phyloP scores from a whole-genome alignment of 1,140 invertebrate species.

The Hypsibius dujardini region DNA sequence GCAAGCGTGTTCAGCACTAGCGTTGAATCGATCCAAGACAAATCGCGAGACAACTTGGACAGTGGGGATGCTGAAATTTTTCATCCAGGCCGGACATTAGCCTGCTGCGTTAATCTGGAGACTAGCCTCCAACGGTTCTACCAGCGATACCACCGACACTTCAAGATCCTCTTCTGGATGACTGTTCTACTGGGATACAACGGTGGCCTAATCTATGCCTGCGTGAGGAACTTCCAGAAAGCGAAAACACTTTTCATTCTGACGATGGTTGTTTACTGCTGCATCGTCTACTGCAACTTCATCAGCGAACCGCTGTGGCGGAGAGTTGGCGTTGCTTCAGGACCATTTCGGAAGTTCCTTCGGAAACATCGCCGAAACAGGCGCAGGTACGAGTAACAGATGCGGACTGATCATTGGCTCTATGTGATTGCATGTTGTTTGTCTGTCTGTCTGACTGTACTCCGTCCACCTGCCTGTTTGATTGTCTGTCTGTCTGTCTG shows the following conservation, averaged over 20 bases:
- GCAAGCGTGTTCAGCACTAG: too few species aligned
- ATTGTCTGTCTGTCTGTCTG: too few species aligned
- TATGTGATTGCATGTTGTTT: too few species aligned
- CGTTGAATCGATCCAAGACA: too few species aligned
- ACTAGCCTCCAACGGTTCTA: too few species aligned
- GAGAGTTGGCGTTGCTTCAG: not conserved
- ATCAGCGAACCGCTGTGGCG: not conserved
- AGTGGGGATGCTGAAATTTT: too few species aligned
- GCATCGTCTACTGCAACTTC: conserved; percentile 1
- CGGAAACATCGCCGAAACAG: not conserved
- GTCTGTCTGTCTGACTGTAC: too few species aligned
- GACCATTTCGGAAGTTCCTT: not conserved
- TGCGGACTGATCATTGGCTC: too few species aligned
- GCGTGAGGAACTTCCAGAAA: not conserved
- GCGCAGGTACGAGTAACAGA: not conserved
- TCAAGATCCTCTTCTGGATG: not conserved
- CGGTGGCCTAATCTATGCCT: not conserved
- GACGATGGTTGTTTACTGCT: not conserved
- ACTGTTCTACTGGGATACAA: not conserved
- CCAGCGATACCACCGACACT: not conserved
- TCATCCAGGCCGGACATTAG: too few species aligned
- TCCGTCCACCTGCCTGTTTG: too few species aligned
- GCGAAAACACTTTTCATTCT: conserved; percentile 4
- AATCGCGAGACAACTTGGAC: too few species aligned
- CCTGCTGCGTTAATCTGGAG: too few species aligned